These are phyloP conservation scores for Margarornis squamiger DNA, from an alignment of 2,797 vertebrate genomes.

Conservation along the genomic window DNA sequence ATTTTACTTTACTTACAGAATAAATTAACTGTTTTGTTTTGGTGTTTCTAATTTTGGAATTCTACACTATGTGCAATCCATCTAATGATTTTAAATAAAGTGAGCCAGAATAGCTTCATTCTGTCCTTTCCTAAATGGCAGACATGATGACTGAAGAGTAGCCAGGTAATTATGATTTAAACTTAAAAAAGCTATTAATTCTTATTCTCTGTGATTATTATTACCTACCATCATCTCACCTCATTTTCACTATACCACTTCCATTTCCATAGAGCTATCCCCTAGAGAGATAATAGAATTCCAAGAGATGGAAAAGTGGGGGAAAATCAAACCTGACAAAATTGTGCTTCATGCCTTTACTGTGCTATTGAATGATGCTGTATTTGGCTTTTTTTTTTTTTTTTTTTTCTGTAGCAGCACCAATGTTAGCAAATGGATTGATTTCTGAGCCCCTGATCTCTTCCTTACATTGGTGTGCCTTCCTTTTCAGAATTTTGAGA, in stretches of 20 bases:
- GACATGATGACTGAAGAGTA: background rate
- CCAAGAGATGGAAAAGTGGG: background rate
- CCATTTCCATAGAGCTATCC: slow-evolving; percentile 12
- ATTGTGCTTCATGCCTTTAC: background rate
- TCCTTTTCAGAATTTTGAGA: no score
- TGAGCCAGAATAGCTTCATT: background rate
- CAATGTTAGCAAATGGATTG: no score
- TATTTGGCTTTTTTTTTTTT: no score
- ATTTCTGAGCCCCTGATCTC: no score
- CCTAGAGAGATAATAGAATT: background rate
- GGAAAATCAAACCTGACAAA: background rate
- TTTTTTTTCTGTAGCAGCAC: no score
- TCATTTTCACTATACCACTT: background rate
- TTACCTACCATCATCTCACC: background rate
- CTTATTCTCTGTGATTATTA: background rate
- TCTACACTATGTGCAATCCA: background rate
- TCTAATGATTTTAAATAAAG: background rate
- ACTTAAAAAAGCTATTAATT: background rate
- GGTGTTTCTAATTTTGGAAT: background rate
- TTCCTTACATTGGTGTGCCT: no score
- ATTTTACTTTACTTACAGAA: background rate
- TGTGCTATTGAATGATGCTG: background rate
- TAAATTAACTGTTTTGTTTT: background rate
- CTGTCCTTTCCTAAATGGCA: background rate
- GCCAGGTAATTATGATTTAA: slow-evolving; percentile 24